Base-by-base conservation (phyloP, 1,140 invertebrate genomes). In the Arion vulgaris region DNA sequence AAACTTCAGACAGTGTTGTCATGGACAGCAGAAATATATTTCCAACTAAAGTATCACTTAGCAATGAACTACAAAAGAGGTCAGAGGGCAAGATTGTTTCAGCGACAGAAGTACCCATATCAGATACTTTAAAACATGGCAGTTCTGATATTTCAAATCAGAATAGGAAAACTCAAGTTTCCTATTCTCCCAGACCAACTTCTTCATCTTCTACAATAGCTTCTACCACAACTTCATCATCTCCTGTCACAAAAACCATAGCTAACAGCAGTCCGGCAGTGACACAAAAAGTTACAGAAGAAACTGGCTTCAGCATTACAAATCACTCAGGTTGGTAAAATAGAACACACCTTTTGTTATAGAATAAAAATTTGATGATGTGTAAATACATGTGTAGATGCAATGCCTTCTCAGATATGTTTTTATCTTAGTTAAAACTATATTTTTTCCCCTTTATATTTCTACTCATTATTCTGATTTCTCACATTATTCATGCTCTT, bases 91-190 rank as follows among this genome's bases (percentile, higher is more conserved):
- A 4, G 7, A n/a, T 38, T 1, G n/a, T n/a, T 5, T 23, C 53
- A 19, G 26, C 4, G 53, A 23, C 26, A 57, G 2, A 26, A 28
- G 5, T 23, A 39, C 5, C 53, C 23, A n/a, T 28, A 11, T 17
- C 2, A 23, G 7, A n/a, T 51, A 68, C 13, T 39, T 69, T 57
- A 32, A 23, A 11, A 45, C 76, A 19, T 17, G 51, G n/a, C 1
- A 36, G 1, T 32, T n/a, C 62, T 26, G 84, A 71, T 41, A 74
- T 85, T 7, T 82, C 82, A 0, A 84, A 85, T 34, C 89, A 88
- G 81, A 90, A 89, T 82, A 88, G 86, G 81, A 86, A 87, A 79
- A 87, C 88, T 32, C 87, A 88, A 23, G 84, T 87, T 32, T 87
- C 88, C 7, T 87, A 88, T 34, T 86, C 87, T 19, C 66, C 78